These are phyloP conservation scores for Akabosia matsudoensis DNA, from an alignment of 1,140 invertebrate genomes.

Conservation along the genomic window DNA sequence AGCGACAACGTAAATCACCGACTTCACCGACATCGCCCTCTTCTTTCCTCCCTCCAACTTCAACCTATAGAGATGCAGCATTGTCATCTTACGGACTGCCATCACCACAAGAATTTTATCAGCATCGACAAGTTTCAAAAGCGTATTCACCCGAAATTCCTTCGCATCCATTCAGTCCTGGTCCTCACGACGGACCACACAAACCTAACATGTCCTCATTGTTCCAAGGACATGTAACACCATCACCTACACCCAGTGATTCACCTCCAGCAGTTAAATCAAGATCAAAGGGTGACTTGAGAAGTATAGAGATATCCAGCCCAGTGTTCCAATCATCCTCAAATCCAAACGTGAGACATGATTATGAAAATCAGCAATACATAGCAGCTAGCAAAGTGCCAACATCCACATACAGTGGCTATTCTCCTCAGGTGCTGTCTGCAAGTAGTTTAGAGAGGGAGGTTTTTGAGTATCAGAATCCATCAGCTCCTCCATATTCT, in stretches of 20 bases:
- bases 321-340: not conserved
- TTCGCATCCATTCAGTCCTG: not conserved
- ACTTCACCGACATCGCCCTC: not conserved
- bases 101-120: not conserved
- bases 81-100: not conserved
- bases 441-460: not conserved
- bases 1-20: not conserved
- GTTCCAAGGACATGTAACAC: not conserved
- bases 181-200: not conserved
- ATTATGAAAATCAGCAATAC: not conserved
- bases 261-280: not conserved
- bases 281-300: not conserved
- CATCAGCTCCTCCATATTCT: not conserved
- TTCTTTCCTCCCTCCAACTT: no score
- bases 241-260: not conserved
- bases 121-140: not conserved
- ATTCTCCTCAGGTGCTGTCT: not conserved
- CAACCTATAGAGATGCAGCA: not conserved
- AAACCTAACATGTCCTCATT: not conserved
- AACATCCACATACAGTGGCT: not conserved
- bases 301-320: slow-evolving; percentile 1
- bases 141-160: not conserved
- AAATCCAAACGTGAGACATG: not conserved
- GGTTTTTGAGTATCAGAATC: not conserved
- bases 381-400: not conserved